phyloP scores from a whole-genome alignment of 2,797 vertebrate species.

The Orestias chungarensis region DNA sequence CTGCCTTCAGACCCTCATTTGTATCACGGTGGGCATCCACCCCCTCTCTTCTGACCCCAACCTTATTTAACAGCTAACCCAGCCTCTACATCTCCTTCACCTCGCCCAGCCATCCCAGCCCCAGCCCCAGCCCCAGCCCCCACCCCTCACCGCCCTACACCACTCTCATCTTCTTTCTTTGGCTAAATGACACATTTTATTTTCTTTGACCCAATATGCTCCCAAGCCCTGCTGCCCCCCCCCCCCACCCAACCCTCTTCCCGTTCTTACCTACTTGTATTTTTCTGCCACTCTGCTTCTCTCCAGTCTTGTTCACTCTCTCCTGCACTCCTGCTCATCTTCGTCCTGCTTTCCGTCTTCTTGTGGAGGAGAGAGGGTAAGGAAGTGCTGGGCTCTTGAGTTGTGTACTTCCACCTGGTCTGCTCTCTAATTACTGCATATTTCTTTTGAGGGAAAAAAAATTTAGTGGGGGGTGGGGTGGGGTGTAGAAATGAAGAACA shows the following conservation, averaged over 20 bases:
- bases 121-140: slow-evolving; percentile 33
- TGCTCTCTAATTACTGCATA: slow-evolving; percentile 76
- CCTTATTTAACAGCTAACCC: slow-evolving; percentile 78
- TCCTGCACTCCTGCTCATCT: slow-evolving; percentile 54
- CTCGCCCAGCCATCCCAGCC: slow-evolving; percentile 46
- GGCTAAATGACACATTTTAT: slow-evolving; percentile 79
- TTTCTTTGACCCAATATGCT: slow-evolving; percentile 76
- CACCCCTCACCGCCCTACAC: slow-evolving; percentile 31
- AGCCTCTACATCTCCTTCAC: slow-evolving; percentile 67
- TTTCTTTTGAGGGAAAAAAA: slow-evolving; percentile 51
- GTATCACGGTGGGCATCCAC: slow-evolving; percentile 84
- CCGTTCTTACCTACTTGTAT: slow-evolving; percentile 51
- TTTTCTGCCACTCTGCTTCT: slow-evolving; percentile 63
- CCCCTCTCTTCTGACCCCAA: slow-evolving; percentile 68
- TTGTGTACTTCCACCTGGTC: slow-evolving; percentile 76
- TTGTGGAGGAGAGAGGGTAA: slow-evolving; percentile 66
- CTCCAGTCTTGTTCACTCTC: slow-evolving; percentile 61
- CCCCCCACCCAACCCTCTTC: slow-evolving; percentile 23
- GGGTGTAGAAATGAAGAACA: slow-evolving; percentile 62
- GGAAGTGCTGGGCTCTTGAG: slow-evolving; percentile 68
- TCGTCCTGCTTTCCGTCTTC: slow-evolving; percentile 62
- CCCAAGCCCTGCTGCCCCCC: slow-evolving; percentile 46
- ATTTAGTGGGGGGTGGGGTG: slow-evolving; percentile 30
- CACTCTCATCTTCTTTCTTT: slow-evolving; percentile 75
- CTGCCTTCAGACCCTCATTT: slow-evolving; percentile 85